Evolutionary conservation across 2,113 vertebrate genomes (phyloP), one percentile per base, ranked within the genome.

Genomic region (Indicator maculatus): DNA sequence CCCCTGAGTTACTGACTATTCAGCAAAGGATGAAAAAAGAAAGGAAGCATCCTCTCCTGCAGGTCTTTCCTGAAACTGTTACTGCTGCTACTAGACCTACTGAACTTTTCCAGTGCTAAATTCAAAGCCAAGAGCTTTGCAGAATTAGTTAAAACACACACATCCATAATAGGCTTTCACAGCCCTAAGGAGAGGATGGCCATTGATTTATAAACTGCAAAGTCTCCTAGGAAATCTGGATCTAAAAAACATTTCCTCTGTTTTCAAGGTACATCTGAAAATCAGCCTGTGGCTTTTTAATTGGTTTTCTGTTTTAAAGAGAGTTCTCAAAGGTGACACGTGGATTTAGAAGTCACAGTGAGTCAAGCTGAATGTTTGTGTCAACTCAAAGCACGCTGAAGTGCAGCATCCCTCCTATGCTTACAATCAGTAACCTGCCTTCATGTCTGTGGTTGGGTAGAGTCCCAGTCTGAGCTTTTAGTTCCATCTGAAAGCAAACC

Each of bases 241-340:
- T 26, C 31, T 60, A n/a, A 73, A 88, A n/a, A 30, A 65, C 70
- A 23, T 70, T 61, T 55, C 26, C 16, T 24, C 61, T 52, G 21
- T 58, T 53, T 77, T 81, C 24, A 16, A 36, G 36, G 36, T 36
- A 36, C 36, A 65, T n/a, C 8, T 53, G 64, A 76, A 77, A 80
- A 76, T 30, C 11, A 53, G 9, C 18, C 9, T 53, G 0, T 1
- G 4, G 1, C 6, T 70, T 56, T 86, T 65, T 38, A 4, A 31
- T 14, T 30, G 5, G 1, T 67, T 64, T 72, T 55, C 7, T 53
- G 30, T 3, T 4, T 10, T 39, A 38, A 55, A 30, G 45, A 39
- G 4, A 11, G 7, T 21, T 71, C 24, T 30, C 53, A 41, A 53
- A 65, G 12, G 9, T 70, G 6, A 72, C 72, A 16, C 14, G 33